A percentile compares a stretch with the other conserved stretches of the same genome.
phyloP scores from a whole-genome alignment of 2,797 vertebrate genomes.

The Natrix natrix region DNA sequence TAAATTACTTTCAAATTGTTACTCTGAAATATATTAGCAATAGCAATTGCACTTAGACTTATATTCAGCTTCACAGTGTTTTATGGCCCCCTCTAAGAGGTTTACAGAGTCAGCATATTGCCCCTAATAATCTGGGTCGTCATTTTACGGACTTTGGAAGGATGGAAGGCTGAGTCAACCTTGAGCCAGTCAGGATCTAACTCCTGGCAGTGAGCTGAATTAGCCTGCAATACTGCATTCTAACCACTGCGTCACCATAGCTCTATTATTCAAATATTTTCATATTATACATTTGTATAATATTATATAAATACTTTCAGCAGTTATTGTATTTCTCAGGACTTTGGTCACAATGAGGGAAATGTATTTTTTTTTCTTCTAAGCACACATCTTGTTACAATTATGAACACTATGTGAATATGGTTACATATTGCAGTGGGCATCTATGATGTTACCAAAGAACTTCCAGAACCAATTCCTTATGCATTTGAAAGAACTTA shows the following conservation, averaged over 20 bases:
- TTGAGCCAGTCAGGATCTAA: neutral
- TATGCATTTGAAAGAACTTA: conserved; percentile 72
- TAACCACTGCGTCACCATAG: neutral
- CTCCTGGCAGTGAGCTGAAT: neutral
- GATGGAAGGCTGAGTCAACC: neutral
- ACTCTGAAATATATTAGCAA: neutral
- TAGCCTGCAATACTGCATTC: neutral
- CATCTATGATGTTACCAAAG: neutral
- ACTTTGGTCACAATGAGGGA: neutral
- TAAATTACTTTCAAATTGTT: neutral
- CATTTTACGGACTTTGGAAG: neutral
- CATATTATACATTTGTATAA: neutral
- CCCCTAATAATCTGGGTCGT: neutral
- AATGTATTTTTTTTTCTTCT: neutral
- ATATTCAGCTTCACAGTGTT: neutral
- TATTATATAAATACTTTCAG: neutral
- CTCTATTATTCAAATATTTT: neutral
- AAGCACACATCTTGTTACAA: neutral
- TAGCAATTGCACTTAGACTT: neutral
- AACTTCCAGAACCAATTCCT: neutral
- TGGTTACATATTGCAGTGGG: neutral
- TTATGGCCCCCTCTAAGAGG: accelerated
- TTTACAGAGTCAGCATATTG: neutral
- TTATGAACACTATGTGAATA: neutral
- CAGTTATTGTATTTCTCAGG: neutral